A percentile compares a stretch with the other conserved stretches of the same genome.
Conservation (phyloP, 1,140 invertebrate genomes). For the Leptonema lineaticorne region DNA sequence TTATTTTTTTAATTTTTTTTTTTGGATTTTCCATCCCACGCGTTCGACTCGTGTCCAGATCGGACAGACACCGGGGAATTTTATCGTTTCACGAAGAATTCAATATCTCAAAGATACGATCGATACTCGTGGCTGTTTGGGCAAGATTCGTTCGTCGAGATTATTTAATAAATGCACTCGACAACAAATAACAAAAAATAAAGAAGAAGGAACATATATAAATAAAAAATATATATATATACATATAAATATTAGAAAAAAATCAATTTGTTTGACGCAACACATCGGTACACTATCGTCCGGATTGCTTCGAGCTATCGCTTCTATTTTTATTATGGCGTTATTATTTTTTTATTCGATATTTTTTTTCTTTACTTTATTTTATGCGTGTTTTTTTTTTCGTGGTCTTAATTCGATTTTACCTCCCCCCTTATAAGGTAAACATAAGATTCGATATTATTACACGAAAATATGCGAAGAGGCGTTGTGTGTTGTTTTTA, state of each 20-base stretch:
- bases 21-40: background rate
- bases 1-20: too few relatives aligned
- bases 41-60: background rate
- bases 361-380: background rate
- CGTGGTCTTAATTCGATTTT: too few relatives aligned
- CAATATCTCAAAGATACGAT: slow-evolving; percentile 9
- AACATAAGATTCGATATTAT: background rate
- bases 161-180: background rate
- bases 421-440: background rate
- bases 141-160: slow-evolving; percentile 8
- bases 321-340: slow-evolving; percentile 2
- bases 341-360: too few relatives aligned
- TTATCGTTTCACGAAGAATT: slow-evolving; percentile 15
- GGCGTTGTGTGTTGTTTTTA: background rate
- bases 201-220: background rate
- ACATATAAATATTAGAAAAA: background rate
- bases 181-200: background rate
- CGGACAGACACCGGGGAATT: too few relatives aligned
- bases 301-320: background rate
- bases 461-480: background rate
- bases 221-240: too few relatives aligned
- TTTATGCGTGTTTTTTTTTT: too few relatives aligned
- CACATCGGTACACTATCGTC: background rate
- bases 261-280: slow-evolving; percentile 7
- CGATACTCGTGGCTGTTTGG: slow-evolving; percentile 13